These are phyloP conservation scores for Ochotona curzoniae DNA, from an alignment of 2,113 vertebrate genomes.

Conservation along the genomic window DNA sequence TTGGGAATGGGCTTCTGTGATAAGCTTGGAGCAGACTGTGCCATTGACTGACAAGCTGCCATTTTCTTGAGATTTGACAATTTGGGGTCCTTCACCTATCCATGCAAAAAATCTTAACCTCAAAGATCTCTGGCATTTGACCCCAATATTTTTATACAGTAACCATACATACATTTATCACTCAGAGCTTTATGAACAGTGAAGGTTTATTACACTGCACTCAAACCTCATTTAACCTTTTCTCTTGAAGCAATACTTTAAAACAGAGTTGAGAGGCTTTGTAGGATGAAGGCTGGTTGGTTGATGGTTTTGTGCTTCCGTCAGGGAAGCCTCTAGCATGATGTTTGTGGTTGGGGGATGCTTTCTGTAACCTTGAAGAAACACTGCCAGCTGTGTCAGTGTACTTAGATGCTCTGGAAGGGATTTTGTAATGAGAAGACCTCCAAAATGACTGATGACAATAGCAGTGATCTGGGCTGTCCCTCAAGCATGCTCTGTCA, in stretches of 20 bases:
- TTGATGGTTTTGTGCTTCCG: accelerated
- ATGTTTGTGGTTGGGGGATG: not conserved
- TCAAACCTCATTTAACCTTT: slow-evolving; percentile 89
- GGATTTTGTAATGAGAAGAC: not conserved
- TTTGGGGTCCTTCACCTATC: slow-evolving; percentile 56
- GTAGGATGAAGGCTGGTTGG: slow-evolving; percentile 36
- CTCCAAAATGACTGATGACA: not conserved
- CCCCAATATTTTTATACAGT: slow-evolving; percentile 82
- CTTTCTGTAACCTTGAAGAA: not conserved
- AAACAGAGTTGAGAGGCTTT: slow-evolving; percentile 73
- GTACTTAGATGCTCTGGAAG: not conserved
- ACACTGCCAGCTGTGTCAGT: not conserved
- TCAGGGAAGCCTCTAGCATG: not conserved
- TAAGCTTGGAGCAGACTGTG: slow-evolving; percentile 57
- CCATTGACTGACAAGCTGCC: slow-evolving; percentile 67
- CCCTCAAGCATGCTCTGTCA: accelerated
- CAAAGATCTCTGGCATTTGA: slow-evolving; percentile 78
- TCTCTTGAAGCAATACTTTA: slow-evolving; percentile 81
- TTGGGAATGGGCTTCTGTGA: slow-evolving; percentile 69
- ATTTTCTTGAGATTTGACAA: slow-evolving; percentile 64
- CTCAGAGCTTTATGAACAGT: slow-evolving; percentile 86
- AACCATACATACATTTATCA: slow-evolving; percentile 85
- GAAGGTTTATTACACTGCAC: slow-evolving; percentile 86
- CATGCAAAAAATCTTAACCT: slow-evolving; percentile 71
- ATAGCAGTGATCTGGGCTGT: not conserved